Evolutionary conservation across 2,797 vertebrate species (phyloP), one percentile per base, ranked within the genome.

Genomic region (Megalops cyprinoides): DNA sequence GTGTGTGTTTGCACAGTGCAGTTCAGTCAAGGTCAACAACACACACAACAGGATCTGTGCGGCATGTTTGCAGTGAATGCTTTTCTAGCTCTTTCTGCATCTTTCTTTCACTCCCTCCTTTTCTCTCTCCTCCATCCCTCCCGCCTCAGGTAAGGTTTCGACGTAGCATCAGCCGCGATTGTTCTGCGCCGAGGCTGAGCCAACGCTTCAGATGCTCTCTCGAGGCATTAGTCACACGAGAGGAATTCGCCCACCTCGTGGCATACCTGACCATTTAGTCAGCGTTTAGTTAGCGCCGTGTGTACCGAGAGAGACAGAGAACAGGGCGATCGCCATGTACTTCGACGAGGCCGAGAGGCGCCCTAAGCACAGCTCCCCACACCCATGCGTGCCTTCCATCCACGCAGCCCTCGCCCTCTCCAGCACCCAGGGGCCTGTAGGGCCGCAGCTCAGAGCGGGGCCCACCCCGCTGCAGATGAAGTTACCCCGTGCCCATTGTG

Each of bases 241-340:
- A 74, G 69, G 80, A 78, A 74, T 78, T 56, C 15, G 18, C 25
- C 44, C 53, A 39, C 51, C 58, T 51, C 7, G 55, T 34, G 28
- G 42, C 46, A 82, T 78, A 39, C 65, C 81, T 74, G 34, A 51
- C 20, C 42, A 12, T 74, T 82, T 82, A 82, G 51, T 74, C 71
- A 75, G n/a, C n/a, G n/a, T n/a, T n/a, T n/a, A n/a, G 9, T 31
- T 4, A 37, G 51, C 65, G 15, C 65, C 42, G n/a, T 49, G 49
- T 44, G 31, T 25, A 51, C 25, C 7, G 8, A 42, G 74, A 51
- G 42, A 74, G 42, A 60, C 15, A 8, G 15, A 51, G 15, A 74
- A 51, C 53, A 44, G 62, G 44, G 48, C 44, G 65, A 74, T 20
- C 39, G 46, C 23, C 65, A 20, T 71, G 56, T 46, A 67, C 10